phyloP scores from a whole-genome alignment of 2,888 invertebrate species.

The Bruchidius siliquastri region DNA sequence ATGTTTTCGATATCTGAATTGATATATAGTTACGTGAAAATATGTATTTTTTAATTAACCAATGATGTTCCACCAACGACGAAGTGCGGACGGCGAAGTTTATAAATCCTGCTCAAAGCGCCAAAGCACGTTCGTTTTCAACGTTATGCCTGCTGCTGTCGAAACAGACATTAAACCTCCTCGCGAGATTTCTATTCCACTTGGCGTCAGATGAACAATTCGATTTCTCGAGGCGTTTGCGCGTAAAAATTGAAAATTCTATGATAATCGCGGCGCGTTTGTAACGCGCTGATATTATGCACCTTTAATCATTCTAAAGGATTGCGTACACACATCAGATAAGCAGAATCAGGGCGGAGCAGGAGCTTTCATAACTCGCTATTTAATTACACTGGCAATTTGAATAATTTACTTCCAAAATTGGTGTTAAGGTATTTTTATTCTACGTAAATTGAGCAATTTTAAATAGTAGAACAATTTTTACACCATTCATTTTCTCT shows the following conservation, averaged over 20 bases:
- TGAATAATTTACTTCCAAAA: background rate
- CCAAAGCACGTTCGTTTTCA: conserved; percentile 11
- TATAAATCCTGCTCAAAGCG: no score
- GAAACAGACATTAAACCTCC: background rate
- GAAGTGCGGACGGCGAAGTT: no score
- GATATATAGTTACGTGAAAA: no score
- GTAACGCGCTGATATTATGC: conserved; percentile 9
- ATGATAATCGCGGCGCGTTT: conserved; percentile 20
- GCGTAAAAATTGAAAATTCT: conserved; percentile 27
- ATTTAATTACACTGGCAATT: background rate
- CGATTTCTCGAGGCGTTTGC: conserved; percentile 29
- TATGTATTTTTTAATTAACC: no score
- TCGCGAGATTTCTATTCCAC: conserved; percentile 18
- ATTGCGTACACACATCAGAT: background rate
- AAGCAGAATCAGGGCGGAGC: background rate
- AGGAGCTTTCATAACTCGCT: background rate
- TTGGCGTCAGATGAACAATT: conserved; percentile 23
- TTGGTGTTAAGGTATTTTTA: background rate
- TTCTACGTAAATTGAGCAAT: background rate
- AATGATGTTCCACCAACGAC: no score
- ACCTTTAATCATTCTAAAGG: background rate
- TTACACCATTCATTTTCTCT: background rate
- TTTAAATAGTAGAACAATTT: background rate
- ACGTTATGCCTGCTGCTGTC: background rate
- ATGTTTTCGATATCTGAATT: no score